phyloP scores from a whole-genome alignment of 2,797 vertebrate species.

The Silurus lanzhouensis region DNA sequence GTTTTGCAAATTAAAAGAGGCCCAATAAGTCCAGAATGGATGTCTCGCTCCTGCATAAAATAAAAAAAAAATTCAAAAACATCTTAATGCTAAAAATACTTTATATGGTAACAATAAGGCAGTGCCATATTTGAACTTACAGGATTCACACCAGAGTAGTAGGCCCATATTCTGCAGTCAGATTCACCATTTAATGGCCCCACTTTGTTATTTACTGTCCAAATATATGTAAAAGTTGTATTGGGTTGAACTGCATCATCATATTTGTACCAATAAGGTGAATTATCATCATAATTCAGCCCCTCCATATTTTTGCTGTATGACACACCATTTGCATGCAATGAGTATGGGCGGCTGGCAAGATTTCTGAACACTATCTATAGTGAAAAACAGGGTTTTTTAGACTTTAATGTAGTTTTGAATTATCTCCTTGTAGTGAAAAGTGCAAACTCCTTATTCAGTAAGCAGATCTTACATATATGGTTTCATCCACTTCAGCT shows the following conservation, averaged over 20 bases:
- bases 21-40: conserved; percentile 91
- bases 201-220: conserved; percentile 76
- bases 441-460: neutral
- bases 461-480: conserved; percentile 40
- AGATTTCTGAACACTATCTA: conserved; percentile 92
- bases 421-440: neutral
- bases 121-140: conserved; percentile 71
- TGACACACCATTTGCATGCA: conserved; percentile 89
- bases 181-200: conserved; percentile 78
- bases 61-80: too few relatives aligned
- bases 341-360: conserved; percentile 84
- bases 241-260: conserved; percentile 85
- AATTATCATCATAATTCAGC: conserved; percentile 86
- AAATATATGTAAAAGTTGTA: conserved; percentile 84
- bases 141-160: conserved; percentile 89
- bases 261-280: conserved; percentile 81
- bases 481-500: conserved; percentile 88
- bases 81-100: neutral
- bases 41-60: conserved; percentile 84
- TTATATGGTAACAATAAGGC: neutral
- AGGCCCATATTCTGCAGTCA: conserved; percentile 87
- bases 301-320: conserved; percentile 95
- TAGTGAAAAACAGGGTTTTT: conserved; percentile 22
- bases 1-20: conserved; percentile 87
- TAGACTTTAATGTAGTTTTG: neutral